A percentile compares a stretch with the other conserved stretches of the same genome.
Conservation (phyloP, 2,797 vertebrate species). For the Platyrinchus mystaceus region DNA sequence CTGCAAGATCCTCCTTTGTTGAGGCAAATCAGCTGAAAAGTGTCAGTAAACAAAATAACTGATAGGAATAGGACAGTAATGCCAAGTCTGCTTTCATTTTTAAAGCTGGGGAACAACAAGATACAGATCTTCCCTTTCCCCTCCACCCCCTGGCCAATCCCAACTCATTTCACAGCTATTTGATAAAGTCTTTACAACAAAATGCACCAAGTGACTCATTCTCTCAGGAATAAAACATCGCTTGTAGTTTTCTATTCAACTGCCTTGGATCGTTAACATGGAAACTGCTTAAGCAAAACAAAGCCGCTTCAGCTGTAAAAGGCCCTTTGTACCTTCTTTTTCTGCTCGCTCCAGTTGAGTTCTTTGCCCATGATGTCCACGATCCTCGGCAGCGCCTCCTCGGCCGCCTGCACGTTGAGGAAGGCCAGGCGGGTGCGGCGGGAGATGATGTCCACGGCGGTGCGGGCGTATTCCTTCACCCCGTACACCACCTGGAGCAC, state of each 20-base stretch:
- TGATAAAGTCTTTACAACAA: not conserved
- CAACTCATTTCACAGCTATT: not conserved
- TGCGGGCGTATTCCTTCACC: constrained; percentile 94
- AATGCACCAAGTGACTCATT: not conserved
- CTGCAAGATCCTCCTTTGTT: not conserved
- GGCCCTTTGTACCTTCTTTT: constrained; percentile 80
- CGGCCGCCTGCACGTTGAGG: constrained; percentile 94
- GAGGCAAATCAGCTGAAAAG: not conserved
- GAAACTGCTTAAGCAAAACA: not conserved
- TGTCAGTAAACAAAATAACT: not conserved
- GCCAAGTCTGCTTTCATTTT: not conserved
- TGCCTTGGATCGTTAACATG: not conserved
- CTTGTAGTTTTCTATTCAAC: not conserved
- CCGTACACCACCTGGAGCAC: constrained; percentile 86
- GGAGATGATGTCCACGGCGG: constrained; percentile 90
- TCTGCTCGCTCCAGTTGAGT: constrained; percentile 87
- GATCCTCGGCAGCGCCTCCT: constrained; percentile 92
- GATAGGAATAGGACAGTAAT: not conserved
- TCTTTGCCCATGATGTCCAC: constrained; percentile 94
- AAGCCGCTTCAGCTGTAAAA: not conserved
- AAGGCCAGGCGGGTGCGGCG: constrained; percentile 92
- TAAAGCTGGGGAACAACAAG: not conserved
- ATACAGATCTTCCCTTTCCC: not conserved
- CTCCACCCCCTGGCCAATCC: not conserved
- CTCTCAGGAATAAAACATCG: not conserved